Evolutionary conservation across 2,113 vertebrate genomes (phyloP).

Genomic region (Condylura cristata): DNA sequence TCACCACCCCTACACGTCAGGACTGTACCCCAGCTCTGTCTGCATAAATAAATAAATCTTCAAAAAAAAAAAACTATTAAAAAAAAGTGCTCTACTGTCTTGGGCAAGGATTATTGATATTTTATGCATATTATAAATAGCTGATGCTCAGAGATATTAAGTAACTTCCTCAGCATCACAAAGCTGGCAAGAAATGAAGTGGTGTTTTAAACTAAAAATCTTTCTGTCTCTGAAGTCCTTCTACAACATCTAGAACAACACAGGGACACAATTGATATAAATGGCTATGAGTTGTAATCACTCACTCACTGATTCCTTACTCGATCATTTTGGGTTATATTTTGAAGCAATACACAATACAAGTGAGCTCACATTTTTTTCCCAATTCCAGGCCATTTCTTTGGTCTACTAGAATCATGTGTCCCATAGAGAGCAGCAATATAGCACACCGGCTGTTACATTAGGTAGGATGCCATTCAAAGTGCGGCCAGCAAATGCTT

Average conservation of each 20-base stretch:
- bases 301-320: not conserved
- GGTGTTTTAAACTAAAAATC: not conserved
- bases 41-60: too few relatives aligned
- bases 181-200: not conserved
- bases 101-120: not conserved
- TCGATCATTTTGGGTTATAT: not conserved
- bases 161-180: not conserved
- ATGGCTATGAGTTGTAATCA: not conserved
- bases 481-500: not conserved
- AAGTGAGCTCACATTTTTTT: not conserved
- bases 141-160: not conserved
- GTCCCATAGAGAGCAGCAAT: not conserved
- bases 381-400: not conserved
- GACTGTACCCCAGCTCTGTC: too few relatives aligned
- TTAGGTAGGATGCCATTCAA: constrained; percentile 62
- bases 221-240: not conserved
- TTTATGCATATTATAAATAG: not conserved
- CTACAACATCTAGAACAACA: not conserved
- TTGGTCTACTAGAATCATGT: not conserved
- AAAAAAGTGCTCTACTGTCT: not conserved
- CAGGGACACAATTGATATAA: not conserved
- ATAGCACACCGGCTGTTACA: not conserved
- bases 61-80: too few relatives aligned
- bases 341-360: not conserved
- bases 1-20: too few relatives aligned